Base-by-base conservation (phyloP, 92 coral and sea anemone species). In the Porites cylindrica region DNA sequence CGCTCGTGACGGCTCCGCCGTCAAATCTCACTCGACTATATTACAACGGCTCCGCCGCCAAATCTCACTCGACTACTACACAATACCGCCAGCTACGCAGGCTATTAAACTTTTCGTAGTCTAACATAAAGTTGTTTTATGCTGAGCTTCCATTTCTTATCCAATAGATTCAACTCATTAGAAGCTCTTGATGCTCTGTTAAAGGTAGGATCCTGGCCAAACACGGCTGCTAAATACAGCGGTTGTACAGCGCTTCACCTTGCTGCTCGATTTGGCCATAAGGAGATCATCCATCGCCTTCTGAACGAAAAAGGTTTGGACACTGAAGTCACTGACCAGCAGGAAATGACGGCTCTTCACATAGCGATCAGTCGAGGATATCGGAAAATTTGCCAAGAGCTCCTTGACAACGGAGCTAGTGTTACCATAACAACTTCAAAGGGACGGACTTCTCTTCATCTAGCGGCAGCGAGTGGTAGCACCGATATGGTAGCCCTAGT, bases 271-370 rank as follows among this genome's bases (percentile, higher is more conserved):
- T 88, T 88, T 80, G 89, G 90, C 59, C 87, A 89, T 85, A 77
- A 16, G 14, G 77, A 87, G 70, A 82, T 89, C 65, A 79, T 90
- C 20, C 60, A 81, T 59, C 63, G 83, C 23, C 92, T 94, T 24
- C 67, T 94, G 10, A 61, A 65, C 1, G 92, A 85, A 11, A 70
- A 79, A 51, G 51, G 43, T 12, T 26, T 81, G 51, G 72, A 86
- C 1, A 60, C 89, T 38, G 85, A 94, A 38, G 91, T 91, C 4
- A 70, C 72, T 12, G 92, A 94, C 82, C 75, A 72, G 66, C 90
- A 90, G 29, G 94, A 87, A 51, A 80, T 87, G 83, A 90, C 95
- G 23, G 92, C 97, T 56, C 87, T 94, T 24, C 97, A 94, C 63
- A 59, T 85, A 71, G 95, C 95, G 1, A 77, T 90, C 12, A 72